Evolutionary conservation across 1,140 invertebrate species (phyloP).

Genomic region (Nebria ingens): DNA sequence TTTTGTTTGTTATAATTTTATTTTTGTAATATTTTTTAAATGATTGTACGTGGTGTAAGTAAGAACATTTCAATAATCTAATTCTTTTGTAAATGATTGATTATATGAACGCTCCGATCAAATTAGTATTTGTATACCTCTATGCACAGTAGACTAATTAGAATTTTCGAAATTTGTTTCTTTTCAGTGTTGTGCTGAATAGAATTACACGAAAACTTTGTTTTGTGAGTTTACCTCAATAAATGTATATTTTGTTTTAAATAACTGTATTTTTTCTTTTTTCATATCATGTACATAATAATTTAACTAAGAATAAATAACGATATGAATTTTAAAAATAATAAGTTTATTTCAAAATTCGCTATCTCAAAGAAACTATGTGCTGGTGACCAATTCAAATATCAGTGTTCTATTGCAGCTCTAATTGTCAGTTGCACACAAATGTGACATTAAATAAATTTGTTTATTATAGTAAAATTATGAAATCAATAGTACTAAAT

Average conservation of each 20-base stretch:
- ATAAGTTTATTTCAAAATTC: too few species aligned
- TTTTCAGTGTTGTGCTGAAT: neutral
- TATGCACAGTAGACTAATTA: neutral
- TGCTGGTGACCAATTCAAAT: too few species aligned
- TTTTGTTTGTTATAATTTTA: too few species aligned
- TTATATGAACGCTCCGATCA: neutral
- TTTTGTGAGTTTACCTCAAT: neutral
- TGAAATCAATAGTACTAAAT: too few species aligned
- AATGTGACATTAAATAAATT: too few species aligned
- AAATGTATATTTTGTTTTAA: slow-evolving; percentile 6
- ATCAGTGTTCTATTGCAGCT: too few species aligned
- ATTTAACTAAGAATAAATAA: slow-evolving; percentile 4
- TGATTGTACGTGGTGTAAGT: too few species aligned
- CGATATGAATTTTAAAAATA: neutral
- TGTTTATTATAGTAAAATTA: too few species aligned
- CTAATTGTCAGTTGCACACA: too few species aligned
- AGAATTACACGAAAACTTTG: neutral
- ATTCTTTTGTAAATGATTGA: neutral
- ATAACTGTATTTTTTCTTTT: neutral
- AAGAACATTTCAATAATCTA: neutral
- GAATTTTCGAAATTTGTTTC: neutral
- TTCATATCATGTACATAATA: slow-evolving; percentile 6
- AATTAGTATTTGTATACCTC: neutral
- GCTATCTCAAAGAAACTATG: too few species aligned
- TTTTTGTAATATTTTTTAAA: too few species aligned